A percentile compares a stretch with the other conserved stretches of the same genome.
Conservation (phyloP, 2,113 vertebrate genomes). For the Cygnus buccinator region DNA sequence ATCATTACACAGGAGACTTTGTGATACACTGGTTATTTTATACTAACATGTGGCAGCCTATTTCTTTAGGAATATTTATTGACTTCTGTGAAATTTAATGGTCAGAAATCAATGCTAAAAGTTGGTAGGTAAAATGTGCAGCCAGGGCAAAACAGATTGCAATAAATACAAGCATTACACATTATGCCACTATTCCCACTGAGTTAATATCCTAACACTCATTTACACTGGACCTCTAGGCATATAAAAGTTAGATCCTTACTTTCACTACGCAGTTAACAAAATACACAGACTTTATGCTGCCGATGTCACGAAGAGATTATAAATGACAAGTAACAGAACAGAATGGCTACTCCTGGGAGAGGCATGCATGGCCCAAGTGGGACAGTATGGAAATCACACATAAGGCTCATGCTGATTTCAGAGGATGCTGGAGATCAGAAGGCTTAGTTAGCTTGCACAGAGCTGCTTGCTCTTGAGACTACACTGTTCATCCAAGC, state of each 20-base stretch:
- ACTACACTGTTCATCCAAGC: neutral
- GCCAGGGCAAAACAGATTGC: neutral
- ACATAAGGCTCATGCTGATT: neutral
- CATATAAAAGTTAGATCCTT: neutral
- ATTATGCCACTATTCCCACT: neutral
- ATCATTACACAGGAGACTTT: neutral
- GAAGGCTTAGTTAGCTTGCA: neutral
- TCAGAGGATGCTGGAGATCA: neutral
- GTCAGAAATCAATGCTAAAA: neutral
- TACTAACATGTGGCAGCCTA: neutral
- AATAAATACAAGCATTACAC: neutral
- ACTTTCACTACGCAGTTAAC: neutral
- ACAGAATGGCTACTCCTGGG: neutral
- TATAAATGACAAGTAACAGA: neutral
- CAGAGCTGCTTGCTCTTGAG: neutral
- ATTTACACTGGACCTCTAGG: neutral
- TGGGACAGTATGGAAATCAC: neutral
- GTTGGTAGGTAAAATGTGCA: neutral
- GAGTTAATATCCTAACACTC: neutral
- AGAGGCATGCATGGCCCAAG: neutral
- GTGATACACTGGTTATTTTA: neutral
- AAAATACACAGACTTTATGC: neutral
- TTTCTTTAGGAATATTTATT: neutral
- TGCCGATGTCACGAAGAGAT: neutral
- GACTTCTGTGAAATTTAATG: neutral